Evolutionary conservation across 2,113 vertebrate species (phyloP), one percentile per base, ranked within the genome.

Genomic region (Cairina moschata): DNA sequence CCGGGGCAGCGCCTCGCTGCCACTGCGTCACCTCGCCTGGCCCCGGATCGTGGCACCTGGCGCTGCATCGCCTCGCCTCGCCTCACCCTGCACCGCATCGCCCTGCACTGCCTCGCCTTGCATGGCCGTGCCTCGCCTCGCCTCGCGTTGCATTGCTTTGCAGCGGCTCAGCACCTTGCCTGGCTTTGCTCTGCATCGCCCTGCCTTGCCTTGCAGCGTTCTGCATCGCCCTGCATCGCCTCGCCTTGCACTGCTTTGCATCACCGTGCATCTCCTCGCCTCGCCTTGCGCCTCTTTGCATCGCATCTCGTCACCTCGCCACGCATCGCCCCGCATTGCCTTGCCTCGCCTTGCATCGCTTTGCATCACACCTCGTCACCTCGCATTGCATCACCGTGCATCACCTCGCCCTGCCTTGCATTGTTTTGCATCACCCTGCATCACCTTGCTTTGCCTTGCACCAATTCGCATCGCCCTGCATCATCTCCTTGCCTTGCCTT

Each of bases 321-420:
- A 3, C 6, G 48, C 48, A 50, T 11, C 17, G 4, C 48, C 8
- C 20, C 20, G 42, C 38, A 8, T 13, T 8, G 31, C 56, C 18
- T 5, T n/a, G n/a, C n/a, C 10, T 63, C 5, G 8, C 54, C 12
- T 28, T 7, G 46, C 46, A 21, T 21, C 10, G 46, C 46, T 21
- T 48, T 21, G 46, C 46, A 5, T 48, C 20, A 2, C 67, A 11
- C 6, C 13, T 11, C 65, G 7, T 17, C 5, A 13, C 28, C 2
- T 17, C 1, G 1, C 46, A 7, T 5, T 26, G 12, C 36, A 15
- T 25, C 3, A 9, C 46, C 13, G 26, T 2, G 22, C 21, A 5
- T 5, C 15, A 8, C 29, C 18, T 16, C 10, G 4, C 34, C 11
- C 32, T 2, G 15, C 36, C 2, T 38, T 5, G 5, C 21, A 4